Percentiles rank a stretch among this genome's conserved stretches.
These are phyloP conservation scores for Podarcis muralis DNA, from an alignment of 2,113 vertebrate genomes.

Conservation along the genomic window DNA sequence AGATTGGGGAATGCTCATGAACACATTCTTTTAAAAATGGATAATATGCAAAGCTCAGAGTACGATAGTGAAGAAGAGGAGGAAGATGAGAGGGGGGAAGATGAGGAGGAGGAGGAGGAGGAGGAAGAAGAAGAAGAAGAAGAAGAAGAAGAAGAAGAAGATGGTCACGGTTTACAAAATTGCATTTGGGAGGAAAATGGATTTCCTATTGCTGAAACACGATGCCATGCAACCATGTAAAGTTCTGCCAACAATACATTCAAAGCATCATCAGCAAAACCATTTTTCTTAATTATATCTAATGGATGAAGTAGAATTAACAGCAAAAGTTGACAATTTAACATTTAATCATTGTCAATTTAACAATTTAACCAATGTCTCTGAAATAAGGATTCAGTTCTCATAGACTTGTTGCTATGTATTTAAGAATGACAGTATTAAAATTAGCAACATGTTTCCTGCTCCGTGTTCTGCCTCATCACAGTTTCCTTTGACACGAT, in stretches of 20 bases:
- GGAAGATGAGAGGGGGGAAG: too few relatives aligned
- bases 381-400: background rate
- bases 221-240: background rate
- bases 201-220: background rate
- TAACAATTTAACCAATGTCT: background rate
- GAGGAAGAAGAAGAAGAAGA: too few relatives aligned
- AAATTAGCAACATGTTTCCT: background rate
- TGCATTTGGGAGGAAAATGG: background rate
- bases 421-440: background rate
- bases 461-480: background rate
- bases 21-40: background rate
- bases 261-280: background rate
- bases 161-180: too few relatives aligned
- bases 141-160: too few relatives aligned
- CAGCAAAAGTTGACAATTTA: background rate
- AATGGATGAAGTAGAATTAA: background rate
- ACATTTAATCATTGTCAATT: accelerated
- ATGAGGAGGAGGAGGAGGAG: too few relatives aligned
- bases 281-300: background rate
- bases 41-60: background rate
- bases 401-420: constrained; percentile 5
- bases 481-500: background rate
- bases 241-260: background rate
- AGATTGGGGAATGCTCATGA: too few relatives aligned
- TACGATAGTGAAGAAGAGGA: background rate